Base-by-base conservation (phyloP, 2,797 vertebrate species). In the Eulemur rubriventer region DNA sequence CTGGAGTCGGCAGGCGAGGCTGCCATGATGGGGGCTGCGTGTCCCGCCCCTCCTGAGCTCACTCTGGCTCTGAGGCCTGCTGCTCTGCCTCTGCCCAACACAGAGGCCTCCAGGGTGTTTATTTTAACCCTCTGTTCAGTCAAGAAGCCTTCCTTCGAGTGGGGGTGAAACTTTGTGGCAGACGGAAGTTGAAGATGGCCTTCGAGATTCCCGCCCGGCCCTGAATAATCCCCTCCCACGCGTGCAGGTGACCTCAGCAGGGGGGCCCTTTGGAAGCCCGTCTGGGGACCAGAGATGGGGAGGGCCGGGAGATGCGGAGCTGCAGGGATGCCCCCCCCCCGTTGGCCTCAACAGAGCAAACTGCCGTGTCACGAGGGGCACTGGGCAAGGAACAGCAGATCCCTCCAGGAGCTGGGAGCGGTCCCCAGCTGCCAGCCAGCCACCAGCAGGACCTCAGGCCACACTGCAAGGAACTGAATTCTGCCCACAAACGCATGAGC, bases 21-120 rank as follows among this genome's bases (percentile, higher is more conserved):
- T 63, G 12, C 38, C 2, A 1, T 1, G 8, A 26, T 0, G 2
- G 65, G 7, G 38, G 28, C 46, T 59, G 4, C 6, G 7, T 30
- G 30, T 2, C 26, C 50, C 1, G 0, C 14, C 41, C 57, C 30
- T 46, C 33, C 2, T 0, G 2, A 7, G 1, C 9, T n/a, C 26
- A 30, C 20, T n/a, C 73, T 16, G 22, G 33, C 65, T 52, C 43
- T 3, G 1, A 33, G 4, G n/a, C n/a, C 55, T 8, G 26, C 59
- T 18, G 10, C 14, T 61, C 85, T 55, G 33, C 41, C 1, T 14
- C 22, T 5, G 13, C 20, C 4, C 43, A 61, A 50, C 3, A 11
- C 17, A 9, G 17, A 8, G 28, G 18, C 35, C 43, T n/a, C 38
- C 9, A 14, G 55, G n/a, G 26, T 6, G 30, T 35, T 18, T 17